Percentiles rank a stretch among this genome's conserved stretches.
phyloP scores from a whole-genome alignment of 1,140 invertebrate species.

The Drosophila ambigua region DNA sequence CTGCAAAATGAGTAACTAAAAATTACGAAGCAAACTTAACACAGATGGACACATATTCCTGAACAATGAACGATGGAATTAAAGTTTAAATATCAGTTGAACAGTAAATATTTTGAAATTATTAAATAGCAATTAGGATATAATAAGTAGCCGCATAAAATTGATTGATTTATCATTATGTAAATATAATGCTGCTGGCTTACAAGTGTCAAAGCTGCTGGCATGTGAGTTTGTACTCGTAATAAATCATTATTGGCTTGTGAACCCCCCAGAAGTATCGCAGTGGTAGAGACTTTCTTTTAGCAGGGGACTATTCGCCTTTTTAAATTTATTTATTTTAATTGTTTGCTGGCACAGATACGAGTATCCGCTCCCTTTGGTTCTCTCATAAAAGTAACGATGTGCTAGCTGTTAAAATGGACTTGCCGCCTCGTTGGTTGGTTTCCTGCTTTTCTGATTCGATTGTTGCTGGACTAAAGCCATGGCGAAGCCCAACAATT shows the following conservation, averaged over 20 bases:
- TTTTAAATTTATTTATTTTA: constrained; percentile 48
- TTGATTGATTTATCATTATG: constrained; percentile 31
- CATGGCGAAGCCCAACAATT: constrained; percentile 38
- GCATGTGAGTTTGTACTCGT: constrained; percentile 1
- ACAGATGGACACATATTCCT: too few species aligned
- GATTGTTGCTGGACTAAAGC: constrained; percentile 18
- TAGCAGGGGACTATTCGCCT: background rate
- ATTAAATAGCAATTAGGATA: too few species aligned
- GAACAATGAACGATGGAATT: too few species aligned
- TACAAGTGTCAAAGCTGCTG: constrained; percentile 17
- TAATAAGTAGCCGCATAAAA: too few species aligned
- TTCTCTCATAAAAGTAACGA: constrained; percentile 49
- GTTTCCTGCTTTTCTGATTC: constrained; percentile 38
- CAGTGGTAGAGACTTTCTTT: constrained; percentile 10
- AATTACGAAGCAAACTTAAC: too few species aligned
- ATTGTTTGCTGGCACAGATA: constrained; percentile 26
- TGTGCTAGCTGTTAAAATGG: constrained; percentile 33
- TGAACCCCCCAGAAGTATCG: background rate
- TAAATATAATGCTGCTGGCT: background rate
- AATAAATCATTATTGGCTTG: constrained; percentile 59
- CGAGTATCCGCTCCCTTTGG: constrained; percentile 18
- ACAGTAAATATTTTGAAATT: too few species aligned
- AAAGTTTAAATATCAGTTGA: too few species aligned
- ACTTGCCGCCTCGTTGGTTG: constrained; percentile 35
- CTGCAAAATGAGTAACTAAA: too few species aligned